phyloP scores from a whole-genome alignment of 2,888 invertebrate genomes.

The Ennomos fuscantarius region DNA sequence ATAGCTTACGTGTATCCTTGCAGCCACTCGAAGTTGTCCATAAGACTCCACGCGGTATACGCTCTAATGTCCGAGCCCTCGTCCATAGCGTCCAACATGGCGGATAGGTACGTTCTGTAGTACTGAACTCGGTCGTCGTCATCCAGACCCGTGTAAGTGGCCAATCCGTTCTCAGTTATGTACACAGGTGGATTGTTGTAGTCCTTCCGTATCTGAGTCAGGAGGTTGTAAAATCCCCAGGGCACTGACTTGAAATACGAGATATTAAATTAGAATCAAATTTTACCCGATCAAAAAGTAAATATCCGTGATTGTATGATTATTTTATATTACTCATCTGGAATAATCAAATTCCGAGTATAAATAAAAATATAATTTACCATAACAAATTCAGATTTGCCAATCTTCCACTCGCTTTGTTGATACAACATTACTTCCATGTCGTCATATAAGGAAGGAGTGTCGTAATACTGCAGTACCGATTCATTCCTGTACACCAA shows the following conservation, averaged over 20 bases:
- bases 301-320: too few relatives aligned
- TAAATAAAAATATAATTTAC: conserved; percentile 21
- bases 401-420: conserved; percentile 42
- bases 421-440: conserved; percentile 37
- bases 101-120: conserved; percentile 64
- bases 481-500: conserved; percentile 54
- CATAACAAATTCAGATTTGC: conserved; percentile 38
- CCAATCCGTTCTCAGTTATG: conserved; percentile 84
- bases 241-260: conserved; percentile 58
- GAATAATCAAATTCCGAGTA: not conserved
- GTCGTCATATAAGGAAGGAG: conserved; percentile 50
- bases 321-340: too few relatives aligned
- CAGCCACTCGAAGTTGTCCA: conserved; percentile 88
- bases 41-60: conserved; percentile 86
- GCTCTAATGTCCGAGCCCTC: conserved; percentile 73
- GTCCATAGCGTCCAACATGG: conserved; percentile 70
- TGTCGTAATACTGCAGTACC: conserved; percentile 33
- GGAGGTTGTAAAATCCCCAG: conserved; percentile 82
- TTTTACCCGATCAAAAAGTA: too few relatives aligned
- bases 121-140: conserved; percentile 72
- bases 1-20: conserved; percentile 81
- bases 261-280: not conserved
- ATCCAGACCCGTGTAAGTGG: conserved; percentile 50
- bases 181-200: conserved; percentile 81
- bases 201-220: conserved; percentile 73